A percentile compares a stretch with the other conserved stretches of the same genome.
These are phyloP conservation scores for Fragum sueziense DNA, from an alignment of 2,888 invertebrate species.

Conservation along the genomic window DNA sequence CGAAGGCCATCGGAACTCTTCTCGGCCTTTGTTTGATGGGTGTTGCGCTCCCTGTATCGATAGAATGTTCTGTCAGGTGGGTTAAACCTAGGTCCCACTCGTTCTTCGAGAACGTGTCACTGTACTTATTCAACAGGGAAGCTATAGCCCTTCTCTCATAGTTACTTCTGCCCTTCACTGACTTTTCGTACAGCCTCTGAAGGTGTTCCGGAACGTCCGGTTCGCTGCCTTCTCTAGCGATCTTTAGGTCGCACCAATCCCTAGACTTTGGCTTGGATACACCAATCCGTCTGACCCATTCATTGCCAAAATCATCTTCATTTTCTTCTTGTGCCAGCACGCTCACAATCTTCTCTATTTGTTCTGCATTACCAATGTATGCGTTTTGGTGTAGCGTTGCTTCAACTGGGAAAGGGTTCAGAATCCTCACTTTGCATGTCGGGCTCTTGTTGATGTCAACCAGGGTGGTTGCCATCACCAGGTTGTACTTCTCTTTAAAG, in stretches of 20 bases:
- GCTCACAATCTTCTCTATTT: background rate
- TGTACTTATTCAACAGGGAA: slow-evolving; percentile 4
- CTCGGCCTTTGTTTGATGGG: slow-evolving; percentile 17
- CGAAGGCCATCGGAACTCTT: too few species aligned
- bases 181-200: slow-evolving; percentile 1
- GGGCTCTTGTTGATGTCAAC: slow-evolving; percentile 35
- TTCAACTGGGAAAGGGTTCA: slow-evolving; percentile 46
- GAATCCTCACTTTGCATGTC: slow-evolving; percentile 49
- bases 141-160: background rate
- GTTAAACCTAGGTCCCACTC: slow-evolving; percentile 34
- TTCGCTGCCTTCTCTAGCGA: background rate
- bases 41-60: slow-evolving; percentile 9
- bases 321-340: slow-evolving; percentile 16
- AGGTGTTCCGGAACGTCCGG: slow-evolving; percentile 16
- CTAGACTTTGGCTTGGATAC: too few species aligned
- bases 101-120: slow-evolving; percentile 19
- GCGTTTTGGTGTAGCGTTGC: slow-evolving; percentile 43
- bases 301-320: background rate
- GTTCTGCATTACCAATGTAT: slow-evolving; percentile 42
- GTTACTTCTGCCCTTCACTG: background rate
- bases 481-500: slow-evolving; percentile 38
- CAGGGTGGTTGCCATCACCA: slow-evolving; percentile 45
- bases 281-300: background rate
- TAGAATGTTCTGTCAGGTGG: slow-evolving; percentile 26
- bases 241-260: too few species aligned